phyloP scores from a whole-genome alignment of 2,113 vertebrate species.

The Mesocricetus auratus region DNA sequence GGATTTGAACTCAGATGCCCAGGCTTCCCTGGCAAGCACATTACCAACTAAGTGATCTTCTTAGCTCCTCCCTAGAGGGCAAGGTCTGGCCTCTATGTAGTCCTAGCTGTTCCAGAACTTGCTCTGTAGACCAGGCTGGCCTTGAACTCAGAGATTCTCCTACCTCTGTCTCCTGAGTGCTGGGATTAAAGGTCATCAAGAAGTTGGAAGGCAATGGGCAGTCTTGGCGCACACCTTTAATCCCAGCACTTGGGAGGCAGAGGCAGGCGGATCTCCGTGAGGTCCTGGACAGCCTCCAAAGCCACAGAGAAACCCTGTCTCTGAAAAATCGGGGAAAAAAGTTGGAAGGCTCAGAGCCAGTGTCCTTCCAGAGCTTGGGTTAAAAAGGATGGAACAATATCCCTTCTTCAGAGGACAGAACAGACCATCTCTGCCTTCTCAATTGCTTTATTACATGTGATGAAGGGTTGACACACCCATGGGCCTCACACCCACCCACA shows the following conservation, averaged over 20 bases:
- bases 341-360: background rate
- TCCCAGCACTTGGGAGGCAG: too few relatives aligned
- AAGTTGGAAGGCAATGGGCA: background rate
- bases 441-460: conserved; percentile 50
- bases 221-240: too few relatives aligned
- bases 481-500: background rate
- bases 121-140: background rate
- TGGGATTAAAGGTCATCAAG: background rate
- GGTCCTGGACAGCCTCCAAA: too few relatives aligned
- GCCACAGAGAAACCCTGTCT: too few relatives aligned
- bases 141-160: background rate
- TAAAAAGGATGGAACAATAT: too few relatives aligned
- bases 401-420: too few relatives aligned
- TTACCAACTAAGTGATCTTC: background rate
- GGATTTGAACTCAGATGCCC: background rate
- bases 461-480: too few relatives aligned
- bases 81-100: background rate
- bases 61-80: background rate
- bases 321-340: too few relatives aligned
- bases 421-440: background rate
- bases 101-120: background rate
- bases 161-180: background rate
- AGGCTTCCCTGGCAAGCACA: background rate
- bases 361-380: too few relatives aligned
- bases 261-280: too few relatives aligned